Percentiles rank a stretch among this genome's conserved stretches.
These are phyloP conservation scores for Nemurella pictetii DNA, from an alignment of 2,888 invertebrate species.

Conservation along the genomic window DNA sequence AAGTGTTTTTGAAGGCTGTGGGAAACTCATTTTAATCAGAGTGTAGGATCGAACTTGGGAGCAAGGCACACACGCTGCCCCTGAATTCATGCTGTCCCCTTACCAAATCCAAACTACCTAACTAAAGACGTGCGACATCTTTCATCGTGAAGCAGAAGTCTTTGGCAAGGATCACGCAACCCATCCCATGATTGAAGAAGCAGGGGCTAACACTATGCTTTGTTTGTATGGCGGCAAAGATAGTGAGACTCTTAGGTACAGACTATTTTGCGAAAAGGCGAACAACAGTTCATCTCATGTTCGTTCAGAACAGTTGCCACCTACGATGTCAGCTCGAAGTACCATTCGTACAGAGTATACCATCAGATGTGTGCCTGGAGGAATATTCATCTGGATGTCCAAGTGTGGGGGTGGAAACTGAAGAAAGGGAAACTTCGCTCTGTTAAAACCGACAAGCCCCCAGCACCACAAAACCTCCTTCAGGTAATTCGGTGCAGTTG, in stretches of 20 bases:
- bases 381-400: slow-evolving; percentile 4
- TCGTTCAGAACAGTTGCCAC: slow-evolving; percentile 17
- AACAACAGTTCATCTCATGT: neutral
- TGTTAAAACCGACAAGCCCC: neutral
- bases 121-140: too few relatives aligned
- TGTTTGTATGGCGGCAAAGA: too few relatives aligned
- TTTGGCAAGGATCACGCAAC: too few relatives aligned
- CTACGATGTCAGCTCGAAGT: slow-evolving; percentile 5
- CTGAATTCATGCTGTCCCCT: too few relatives aligned
- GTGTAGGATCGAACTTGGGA: too few relatives aligned
- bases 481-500: slow-evolving; percentile 1
- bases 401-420: slow-evolving; percentile 12
- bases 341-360: slow-evolving; percentile 18
- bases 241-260: slow-evolving; percentile 16
- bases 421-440: slow-evolving; percentile 3
- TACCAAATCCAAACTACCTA: too few relatives aligned
- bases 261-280: slow-evolving; percentile 16
- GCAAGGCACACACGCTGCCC: too few relatives aligned
- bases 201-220: too few relatives aligned
- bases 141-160: too few relatives aligned
- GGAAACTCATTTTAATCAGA: too few relatives aligned
- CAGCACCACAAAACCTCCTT: slow-evolving; percentile 13
- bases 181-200: too few relatives aligned
- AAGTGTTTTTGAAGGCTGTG: too few relatives aligned
- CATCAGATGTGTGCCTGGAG: slow-evolving; percentile 15